These are phyloP conservation scores for Dynastes hyllus DNA, from an alignment of 2,888 invertebrate species.

Conservation along the genomic window DNA sequence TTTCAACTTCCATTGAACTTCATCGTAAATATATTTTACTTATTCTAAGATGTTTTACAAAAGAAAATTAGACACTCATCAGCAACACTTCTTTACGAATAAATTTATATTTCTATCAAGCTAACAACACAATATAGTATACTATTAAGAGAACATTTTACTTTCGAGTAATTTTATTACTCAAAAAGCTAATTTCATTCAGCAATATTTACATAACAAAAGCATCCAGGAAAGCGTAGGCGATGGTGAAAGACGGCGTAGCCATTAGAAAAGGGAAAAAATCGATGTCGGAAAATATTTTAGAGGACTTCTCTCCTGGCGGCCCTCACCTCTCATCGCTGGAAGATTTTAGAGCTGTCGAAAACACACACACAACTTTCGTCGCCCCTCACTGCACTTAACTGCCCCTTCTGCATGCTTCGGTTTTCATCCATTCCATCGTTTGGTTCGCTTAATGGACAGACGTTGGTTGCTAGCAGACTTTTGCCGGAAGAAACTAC, in stretches of 20 bases:
- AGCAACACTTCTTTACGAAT: no score
- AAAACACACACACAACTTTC: slow-evolving; percentile 17
- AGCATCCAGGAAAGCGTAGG: background rate
- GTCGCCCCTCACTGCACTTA: background rate
- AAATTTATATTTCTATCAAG: no score
- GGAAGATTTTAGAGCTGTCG: slow-evolving; percentile 8
- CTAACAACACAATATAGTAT: no score
- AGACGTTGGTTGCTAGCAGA: background rate
- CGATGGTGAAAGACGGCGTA: background rate
- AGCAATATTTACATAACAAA: slow-evolving; percentile 13
- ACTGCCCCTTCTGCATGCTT: background rate
- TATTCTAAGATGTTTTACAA: no score
- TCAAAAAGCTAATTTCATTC: slow-evolving; percentile 3
- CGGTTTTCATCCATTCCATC: background rate
- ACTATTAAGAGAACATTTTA: no score
- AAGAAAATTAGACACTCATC: no score
- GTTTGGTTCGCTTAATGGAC: slow-evolving; percentile 13
- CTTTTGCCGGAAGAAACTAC: background rate
- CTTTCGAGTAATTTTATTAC: no score
- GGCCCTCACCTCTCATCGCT: background rate
- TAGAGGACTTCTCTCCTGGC: background rate
- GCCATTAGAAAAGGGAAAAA: slow-evolving; percentile 17
- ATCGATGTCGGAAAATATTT: slow-evolving; percentile 13
- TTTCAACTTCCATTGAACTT: no score
- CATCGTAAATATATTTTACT: no score